Conservation (phyloP, 2,888 invertebrate genomes). For the Branchinecta sandiegonensis region DNA sequence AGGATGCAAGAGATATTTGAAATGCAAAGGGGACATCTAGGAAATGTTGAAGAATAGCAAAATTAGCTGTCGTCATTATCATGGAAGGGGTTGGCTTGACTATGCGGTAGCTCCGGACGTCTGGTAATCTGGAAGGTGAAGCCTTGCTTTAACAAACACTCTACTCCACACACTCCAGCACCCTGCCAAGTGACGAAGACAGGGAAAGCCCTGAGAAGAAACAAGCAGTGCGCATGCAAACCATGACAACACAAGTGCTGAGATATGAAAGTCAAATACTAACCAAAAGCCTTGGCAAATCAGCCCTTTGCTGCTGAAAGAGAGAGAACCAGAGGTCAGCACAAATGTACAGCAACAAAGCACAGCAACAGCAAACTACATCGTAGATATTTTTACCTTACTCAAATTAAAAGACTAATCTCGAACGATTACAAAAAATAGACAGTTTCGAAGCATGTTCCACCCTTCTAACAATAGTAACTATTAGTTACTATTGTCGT, state of each 20-base stretch:
- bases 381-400: not conserved
- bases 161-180: not conserved
- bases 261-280: slow-evolving; percentile 29
- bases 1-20: too few species aligned
- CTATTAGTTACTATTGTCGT: too few species aligned
- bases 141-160: not conserved
- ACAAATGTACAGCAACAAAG: slow-evolving; percentile 16
- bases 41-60: too few species aligned
- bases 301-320: slow-evolving; percentile 69
- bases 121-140: too few species aligned
- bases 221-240: not conserved
- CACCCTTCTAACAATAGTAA: too few species aligned
- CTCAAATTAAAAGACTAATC: too few species aligned
- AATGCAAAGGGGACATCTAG: too few species aligned
- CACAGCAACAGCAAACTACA: not conserved
- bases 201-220: not conserved
- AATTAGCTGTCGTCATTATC: too few species aligned
- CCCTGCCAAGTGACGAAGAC: not conserved
- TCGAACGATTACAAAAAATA: too few species aligned
- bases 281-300: slow-evolving; percentile 51
- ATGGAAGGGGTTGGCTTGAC: too few species aligned
- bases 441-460: too few species aligned
- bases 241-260: not conserved
- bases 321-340: slow-evolving; percentile 28
- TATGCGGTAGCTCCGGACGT: too few species aligned